These are phyloP conservation scores for Cydia strobilella DNA, from an alignment of 1,140 invertebrate species.

Conservation along the genomic window DNA sequence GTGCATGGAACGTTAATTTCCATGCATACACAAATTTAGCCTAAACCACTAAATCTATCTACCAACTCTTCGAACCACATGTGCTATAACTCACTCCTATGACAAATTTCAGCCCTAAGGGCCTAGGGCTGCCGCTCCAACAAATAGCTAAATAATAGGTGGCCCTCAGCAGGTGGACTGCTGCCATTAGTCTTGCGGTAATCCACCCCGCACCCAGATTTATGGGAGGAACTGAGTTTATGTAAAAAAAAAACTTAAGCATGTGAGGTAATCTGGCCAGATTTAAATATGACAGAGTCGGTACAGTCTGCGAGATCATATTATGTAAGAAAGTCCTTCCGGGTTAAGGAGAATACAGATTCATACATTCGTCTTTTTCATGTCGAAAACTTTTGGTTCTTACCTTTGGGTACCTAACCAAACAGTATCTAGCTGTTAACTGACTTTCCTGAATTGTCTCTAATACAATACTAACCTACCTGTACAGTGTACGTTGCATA, in stretches of 20 bases:
- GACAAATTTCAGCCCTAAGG: conserved; percentile 31
- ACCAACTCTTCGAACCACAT: background rate
- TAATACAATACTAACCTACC: no score
- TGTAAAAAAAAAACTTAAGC: conserved; percentile 11
- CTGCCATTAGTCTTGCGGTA: conserved; percentile 77
- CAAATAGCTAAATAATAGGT: conserved; percentile 74
- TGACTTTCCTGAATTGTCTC: no score
- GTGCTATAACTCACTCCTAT: conserved; percentile 20
- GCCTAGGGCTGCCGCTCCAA: conserved; percentile 49
- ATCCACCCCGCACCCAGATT: conserved; percentile 75
- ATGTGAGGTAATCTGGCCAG: background rate
- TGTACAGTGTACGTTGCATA: no score
- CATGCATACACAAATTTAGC: background rate
- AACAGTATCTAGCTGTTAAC: no score
- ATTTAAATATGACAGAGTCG: background rate
- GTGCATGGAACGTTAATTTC: no score
- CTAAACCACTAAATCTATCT: conserved; percentile 18
- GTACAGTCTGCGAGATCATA: background rate
- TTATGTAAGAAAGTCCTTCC: background rate
- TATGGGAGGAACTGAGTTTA: conserved; percentile 45
- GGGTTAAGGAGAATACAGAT: background rate
- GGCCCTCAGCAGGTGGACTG: conserved; percentile 75
- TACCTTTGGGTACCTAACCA: no score
- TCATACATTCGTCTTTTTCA: no score
- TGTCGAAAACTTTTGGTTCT: no score